Percentiles rank a stretch among this genome's conserved stretches.
These are phyloP conservation scores for Epizoanthus scotinus DNA, from an alignment of 92 coral and sea anemone genomes.

Conservation along the genomic window DNA sequence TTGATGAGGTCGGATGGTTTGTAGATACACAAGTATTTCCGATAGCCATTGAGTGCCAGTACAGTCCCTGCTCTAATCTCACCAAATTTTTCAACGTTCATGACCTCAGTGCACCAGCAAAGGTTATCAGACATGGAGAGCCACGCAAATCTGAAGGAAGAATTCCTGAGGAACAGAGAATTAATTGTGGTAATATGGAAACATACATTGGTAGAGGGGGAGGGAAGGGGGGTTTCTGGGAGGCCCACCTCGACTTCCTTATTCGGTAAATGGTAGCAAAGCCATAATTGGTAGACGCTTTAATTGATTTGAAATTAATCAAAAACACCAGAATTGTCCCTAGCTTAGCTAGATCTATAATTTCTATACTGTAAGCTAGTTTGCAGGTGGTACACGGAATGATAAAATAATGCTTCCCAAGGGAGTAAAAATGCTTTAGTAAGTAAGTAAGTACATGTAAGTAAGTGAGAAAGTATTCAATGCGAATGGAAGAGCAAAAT, in stretches of 20 bases:
- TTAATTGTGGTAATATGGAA: background rate
- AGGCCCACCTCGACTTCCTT: no score
- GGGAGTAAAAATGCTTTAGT: no score
- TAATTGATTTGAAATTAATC: no score
- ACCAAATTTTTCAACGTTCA: constrained; percentile 89
- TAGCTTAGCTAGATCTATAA: no score
- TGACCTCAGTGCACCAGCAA: constrained; percentile 94
- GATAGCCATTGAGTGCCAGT: constrained; percentile 80
- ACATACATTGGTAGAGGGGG: background rate
- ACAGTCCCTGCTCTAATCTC: constrained; percentile 90
- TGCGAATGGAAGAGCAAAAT: background rate
- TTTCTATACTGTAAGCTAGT: no score
- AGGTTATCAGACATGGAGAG: constrained; percentile 85
- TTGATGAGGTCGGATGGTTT: constrained; percentile 67
- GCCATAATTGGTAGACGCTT: no score
- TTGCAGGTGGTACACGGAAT: background rate
- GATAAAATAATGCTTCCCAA: no score
- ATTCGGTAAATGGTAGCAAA: no score
- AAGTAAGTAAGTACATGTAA: no score
- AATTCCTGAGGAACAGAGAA: constrained; percentile 34
- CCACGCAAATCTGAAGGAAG: constrained; percentile 83
- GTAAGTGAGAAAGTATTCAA: no score
- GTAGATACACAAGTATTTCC: constrained; percentile 75
- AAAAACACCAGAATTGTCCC: no score
- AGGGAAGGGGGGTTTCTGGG: no score